Percentiles rank a stretch among this genome's conserved stretches.
Evolutionary conservation across 2,113 vertebrate genomes (phyloP).

Genomic region (Nycticorax nycticorax): DNA sequence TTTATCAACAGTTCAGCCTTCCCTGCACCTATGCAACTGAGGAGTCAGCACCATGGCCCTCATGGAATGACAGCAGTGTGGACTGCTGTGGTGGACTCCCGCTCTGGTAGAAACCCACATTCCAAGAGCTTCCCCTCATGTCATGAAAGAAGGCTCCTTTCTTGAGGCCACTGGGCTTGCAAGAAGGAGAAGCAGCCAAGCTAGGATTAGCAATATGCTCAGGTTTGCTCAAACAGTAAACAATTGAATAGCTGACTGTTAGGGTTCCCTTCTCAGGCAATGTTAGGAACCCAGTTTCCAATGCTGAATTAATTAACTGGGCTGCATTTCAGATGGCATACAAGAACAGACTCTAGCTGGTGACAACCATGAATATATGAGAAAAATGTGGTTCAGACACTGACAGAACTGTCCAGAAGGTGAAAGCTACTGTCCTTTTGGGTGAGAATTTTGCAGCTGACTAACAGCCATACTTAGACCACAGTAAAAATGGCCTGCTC

Average conservation of each 20-base stretch:
- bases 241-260: neutral
- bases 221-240: neutral
- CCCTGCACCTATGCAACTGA: neutral
- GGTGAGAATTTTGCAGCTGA: neutral
- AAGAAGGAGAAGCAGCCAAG: neutral
- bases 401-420: neutral
- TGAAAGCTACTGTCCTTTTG: neutral
- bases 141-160: neutral
- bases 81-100: neutral
- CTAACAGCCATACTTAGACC: neutral
- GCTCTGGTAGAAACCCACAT: neutral
- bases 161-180: neutral
- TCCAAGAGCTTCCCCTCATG: neutral
- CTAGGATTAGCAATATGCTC: neutral
- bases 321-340: neutral
- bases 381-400: neutral
- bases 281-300: neutral
- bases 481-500: neutral
- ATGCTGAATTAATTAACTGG: neutral
- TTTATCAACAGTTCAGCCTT: neutral
- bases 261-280: neutral
- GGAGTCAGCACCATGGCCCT: neutral
- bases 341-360: neutral
- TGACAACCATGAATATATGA: neutral
- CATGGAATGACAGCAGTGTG: neutral